These are phyloP conservation scores for Idaea dimidiata DNA, from an alignment of 2,888 invertebrate species.

Conservation along the genomic window DNA sequence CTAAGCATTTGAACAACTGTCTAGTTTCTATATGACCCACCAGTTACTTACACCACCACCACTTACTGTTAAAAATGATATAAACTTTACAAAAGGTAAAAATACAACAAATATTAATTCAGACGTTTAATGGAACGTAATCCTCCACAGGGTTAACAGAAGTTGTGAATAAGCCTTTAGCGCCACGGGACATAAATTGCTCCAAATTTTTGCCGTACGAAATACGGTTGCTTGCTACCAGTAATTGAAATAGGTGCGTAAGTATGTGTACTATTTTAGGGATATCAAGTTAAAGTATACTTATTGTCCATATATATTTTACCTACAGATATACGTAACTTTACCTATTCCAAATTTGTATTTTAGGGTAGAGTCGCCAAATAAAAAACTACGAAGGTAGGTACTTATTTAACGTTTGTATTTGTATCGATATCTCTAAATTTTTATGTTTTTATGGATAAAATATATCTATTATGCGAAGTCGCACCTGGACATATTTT, in stretches of 20 bases:
- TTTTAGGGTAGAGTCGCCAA: not conserved
- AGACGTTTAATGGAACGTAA: not conserved
- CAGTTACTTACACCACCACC: too few species aligned
- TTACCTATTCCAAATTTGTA: not conserved
- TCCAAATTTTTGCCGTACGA: conserved; percentile 40
- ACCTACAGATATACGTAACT: not conserved
- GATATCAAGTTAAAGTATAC: conserved; percentile 4
- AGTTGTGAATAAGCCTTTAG: conserved; percentile 44
- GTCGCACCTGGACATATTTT: conserved; percentile 69
- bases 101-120: not conserved
- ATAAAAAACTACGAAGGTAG: not conserved
- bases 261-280: conserved; percentile 4
- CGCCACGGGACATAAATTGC: conserved; percentile 69
- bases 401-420: not conserved
- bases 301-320: not conserved
- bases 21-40: too few species aligned
- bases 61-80: not conserved
- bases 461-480: conserved; percentile 57
- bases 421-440: conserved; percentile 5
- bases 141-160: not conserved
- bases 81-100: not conserved
- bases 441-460: conserved; percentile 30
- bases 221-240: conserved; percentile 16
- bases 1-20: not conserved
- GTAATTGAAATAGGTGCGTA: conserved; percentile 1